Evolutionary conservation across 2,888 invertebrate species (phyloP).

Genomic region (Eremobia ochroleuca): DNA sequence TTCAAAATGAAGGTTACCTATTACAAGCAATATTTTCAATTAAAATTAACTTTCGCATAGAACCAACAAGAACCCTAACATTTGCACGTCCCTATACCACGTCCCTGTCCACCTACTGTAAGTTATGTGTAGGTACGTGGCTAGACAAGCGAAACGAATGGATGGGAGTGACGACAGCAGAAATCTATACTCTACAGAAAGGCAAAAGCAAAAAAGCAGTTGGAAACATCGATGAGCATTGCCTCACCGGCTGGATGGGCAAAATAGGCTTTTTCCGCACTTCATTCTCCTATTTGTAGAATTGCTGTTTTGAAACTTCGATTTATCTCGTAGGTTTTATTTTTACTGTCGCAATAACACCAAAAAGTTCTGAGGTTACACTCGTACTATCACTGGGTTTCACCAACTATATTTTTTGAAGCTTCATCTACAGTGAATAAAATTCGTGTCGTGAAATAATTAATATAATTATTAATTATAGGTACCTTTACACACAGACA

Average conservation of each 20-base stretch:
- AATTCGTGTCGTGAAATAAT: not conserved
- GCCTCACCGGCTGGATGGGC: slow-evolving; percentile 55
- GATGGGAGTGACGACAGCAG: slow-evolving; percentile 52
- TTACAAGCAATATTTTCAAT: not conserved
- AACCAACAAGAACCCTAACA: not conserved
- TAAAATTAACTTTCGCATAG: not conserved
- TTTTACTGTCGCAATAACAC: not conserved
- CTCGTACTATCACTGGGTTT: not conserved
- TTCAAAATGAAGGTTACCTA: not conserved
- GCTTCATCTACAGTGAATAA: not conserved
- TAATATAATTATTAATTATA: not conserved
- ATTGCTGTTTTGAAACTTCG: slow-evolving; percentile 51
- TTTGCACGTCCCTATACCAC: not conserved
- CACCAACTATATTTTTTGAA: not conserved
- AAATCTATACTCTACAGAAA: slow-evolving; percentile 52
- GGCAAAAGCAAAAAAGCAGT: slow-evolving; percentile 58
- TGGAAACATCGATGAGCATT: slow-evolving; percentile 65
- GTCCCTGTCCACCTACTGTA: not conserved
- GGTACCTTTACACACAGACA: not conserved
- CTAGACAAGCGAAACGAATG: slow-evolving; percentile 44
- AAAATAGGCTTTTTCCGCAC: slow-evolving; percentile 63
- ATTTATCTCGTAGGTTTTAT: slow-evolving; percentile 36
- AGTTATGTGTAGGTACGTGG: slow-evolving; percentile 8
- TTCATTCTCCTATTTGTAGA: slow-evolving; percentile 52
- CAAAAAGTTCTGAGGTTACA: not conserved